These are phyloP conservation scores for Pedionomus torquatus DNA, from an alignment of 2,113 vertebrate genomes.

Conservation along the genomic window DNA sequence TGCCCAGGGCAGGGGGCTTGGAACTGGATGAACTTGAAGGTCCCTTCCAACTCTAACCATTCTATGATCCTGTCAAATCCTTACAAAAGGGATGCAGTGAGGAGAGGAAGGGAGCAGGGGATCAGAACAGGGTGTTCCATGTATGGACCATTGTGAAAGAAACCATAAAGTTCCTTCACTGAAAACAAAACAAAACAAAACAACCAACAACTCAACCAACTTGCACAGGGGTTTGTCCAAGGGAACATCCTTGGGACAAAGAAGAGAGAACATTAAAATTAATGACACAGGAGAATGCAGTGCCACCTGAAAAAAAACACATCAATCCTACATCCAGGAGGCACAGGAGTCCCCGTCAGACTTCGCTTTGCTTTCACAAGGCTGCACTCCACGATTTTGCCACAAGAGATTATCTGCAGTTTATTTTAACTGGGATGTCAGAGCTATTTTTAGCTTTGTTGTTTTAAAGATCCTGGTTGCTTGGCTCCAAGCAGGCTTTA, in stretches of 20 bases:
- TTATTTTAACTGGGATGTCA: neutral
- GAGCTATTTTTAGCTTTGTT: neutral
- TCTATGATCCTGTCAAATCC: neutral
- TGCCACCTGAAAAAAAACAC: neutral
- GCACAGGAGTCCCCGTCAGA: neutral
- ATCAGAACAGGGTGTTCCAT: neutral
- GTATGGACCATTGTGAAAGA: neutral
- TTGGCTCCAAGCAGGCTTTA: neutral
- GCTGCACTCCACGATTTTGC: neutral
- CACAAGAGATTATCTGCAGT: neutral
- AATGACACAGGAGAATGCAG: neutral
- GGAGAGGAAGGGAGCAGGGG: neutral
- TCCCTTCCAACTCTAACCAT: too few species aligned
- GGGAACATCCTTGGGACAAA: neutral
- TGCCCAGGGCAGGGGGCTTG: too few species aligned
- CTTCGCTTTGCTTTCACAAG: neutral
- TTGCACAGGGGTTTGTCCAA: neutral
- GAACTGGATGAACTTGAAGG: too few species aligned
- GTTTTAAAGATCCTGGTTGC: neutral
- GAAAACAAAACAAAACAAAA: neutral
- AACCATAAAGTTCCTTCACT: neutral
- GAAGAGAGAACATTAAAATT: neutral
- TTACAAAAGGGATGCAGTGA: neutral
- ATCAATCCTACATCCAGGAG: neutral
- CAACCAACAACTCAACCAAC: neutral